Evolutionary conservation across 2,888 invertebrate species (phyloP), one percentile per base, ranked within the genome.

Genomic region (Brachyptera risi): DNA sequence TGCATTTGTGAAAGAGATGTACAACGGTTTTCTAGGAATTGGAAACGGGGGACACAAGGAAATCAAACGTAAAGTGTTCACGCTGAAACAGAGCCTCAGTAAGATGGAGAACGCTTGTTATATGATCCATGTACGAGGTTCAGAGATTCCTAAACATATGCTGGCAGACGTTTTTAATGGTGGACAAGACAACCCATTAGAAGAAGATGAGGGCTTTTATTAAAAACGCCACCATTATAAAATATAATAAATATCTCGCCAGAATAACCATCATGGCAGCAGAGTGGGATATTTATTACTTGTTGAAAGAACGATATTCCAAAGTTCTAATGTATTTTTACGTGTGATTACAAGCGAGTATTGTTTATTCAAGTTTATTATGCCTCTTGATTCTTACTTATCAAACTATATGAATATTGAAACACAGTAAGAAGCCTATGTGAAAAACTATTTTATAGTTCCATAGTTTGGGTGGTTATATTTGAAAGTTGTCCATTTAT

Each of bases 41-140:
- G 78, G 77, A 7, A 73, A 76, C 35, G 72, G 75, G 4, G 76
- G 82, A 1, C 79, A 78, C 27, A 78, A 81, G 54, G 90, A 92
- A 70, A 74, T 92, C 40, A 76, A 80, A 13, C 81, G 86, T 27
- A 95, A 95, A 75, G 75, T 87, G 51, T 77, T 78, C 38, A 85
- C 85, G 0, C 79, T 92, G 54, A 83, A 84, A 40, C 86, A 87
- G 68, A 93, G 91, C 72, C 80, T 93, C 42, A 69, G 79, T 1
- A 95, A 95, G 76, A 90, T 92, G 70, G 95, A 95, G 73, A 82
- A 83, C 65, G 89, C 91, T 0, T 90, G 90, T 71, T 93, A 91
- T 69, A 87, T 88, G 9, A 80, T 92, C 19, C 83, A 84, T 67
- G 86, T 92, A 1, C 82, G 92, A 24, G 90, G 91, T 0, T 86